phyloP scores from a whole-genome alignment of 2,113 vertebrate species.

The Dolichallabes microphthalmus region DNA sequence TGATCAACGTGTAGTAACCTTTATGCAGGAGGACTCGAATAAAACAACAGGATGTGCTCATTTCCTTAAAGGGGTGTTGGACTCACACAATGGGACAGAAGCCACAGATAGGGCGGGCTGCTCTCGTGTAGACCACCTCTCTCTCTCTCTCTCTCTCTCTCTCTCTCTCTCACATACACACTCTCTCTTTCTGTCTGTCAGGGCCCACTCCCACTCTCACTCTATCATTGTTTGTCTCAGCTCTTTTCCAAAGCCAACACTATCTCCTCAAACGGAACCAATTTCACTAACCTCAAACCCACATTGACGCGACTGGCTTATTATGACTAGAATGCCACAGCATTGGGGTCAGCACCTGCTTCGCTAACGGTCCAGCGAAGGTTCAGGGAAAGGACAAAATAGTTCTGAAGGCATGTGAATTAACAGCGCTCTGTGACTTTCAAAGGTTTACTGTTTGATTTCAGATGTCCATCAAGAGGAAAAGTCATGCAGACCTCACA shows the following conservation, averaged over 20 bases:
- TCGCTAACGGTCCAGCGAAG: background rate
- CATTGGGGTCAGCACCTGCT: conserved; percentile 1
- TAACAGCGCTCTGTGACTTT: background rate
- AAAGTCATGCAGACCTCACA: background rate
- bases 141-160: conserved; percentile 3
- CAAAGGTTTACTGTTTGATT: background rate
- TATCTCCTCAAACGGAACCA: background rate
- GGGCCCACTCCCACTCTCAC: background rate
- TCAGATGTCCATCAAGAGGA: background rate
- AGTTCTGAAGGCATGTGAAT: background rate
- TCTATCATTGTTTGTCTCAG: conserved; percentile 13
- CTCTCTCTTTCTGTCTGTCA: conserved; percentile 7
- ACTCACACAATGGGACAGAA: conserved; percentile 65
- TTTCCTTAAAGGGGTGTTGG: conserved; percentile 73
- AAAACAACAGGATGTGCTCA: conserved; percentile 76
- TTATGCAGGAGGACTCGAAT: conserved; percentile 69
- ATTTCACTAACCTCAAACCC: conserved; percentile 14
- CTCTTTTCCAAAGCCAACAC: conserved; percentile 31
- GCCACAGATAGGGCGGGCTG: conserved; percentile 61
- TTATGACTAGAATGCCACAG: conserved; percentile 13
- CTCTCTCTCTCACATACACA: background rate
- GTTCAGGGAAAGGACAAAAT: conserved; percentile 16
- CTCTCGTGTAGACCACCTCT: conserved; percentile 38
- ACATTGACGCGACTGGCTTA: background rate
- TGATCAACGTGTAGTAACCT: conserved; percentile 67